Percentiles rank a stretch among this genome's conserved stretches.
Evolutionary conservation across 2,888 invertebrate species (phyloP).

Genomic region (Pogonocherus hispidulus): DNA sequence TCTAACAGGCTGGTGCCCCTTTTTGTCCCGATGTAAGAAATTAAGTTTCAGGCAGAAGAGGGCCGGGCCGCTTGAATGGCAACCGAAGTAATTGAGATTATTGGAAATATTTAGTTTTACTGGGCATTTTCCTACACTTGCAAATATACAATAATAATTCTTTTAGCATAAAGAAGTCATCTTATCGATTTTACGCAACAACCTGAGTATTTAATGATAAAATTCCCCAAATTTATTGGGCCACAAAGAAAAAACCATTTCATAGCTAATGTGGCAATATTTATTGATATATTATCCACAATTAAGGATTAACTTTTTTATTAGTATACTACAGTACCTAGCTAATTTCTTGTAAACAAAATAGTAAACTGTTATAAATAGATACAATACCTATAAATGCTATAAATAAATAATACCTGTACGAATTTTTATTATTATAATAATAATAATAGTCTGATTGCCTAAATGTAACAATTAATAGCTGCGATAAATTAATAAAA

Average conservation of each 20-base stretch:
- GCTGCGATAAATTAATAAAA: background rate
- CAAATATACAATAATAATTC: too few relatives aligned
- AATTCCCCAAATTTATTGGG: background rate
- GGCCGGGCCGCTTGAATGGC: too few relatives aligned
- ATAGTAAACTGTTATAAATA: constrained; percentile 2
- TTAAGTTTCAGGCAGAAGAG: too few relatives aligned
- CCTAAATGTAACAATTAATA: background rate
- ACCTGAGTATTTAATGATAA: too few relatives aligned
- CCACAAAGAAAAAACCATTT: background rate
- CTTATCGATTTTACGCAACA: too few relatives aligned
- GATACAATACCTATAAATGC: background rate
- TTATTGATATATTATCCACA: background rate
- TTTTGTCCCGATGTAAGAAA: too few relatives aligned
- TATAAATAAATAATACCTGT: background rate
- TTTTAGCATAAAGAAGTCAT: too few relatives aligned
- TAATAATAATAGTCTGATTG: constrained; percentile 1
- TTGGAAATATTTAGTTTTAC: too few relatives aligned
- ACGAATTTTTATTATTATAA: background rate
- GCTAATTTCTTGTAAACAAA: background rate
- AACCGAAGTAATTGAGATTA: too few relatives aligned
- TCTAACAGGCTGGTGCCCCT: too few relatives aligned
- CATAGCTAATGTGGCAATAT: background rate
- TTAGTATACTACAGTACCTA: too few relatives aligned
- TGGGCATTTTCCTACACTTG: too few relatives aligned
- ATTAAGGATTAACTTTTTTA: background rate